phyloP scores from a whole-genome alignment of 30 jellyfish, hydroid and myxozoan genomes.

The Chrysaora quinquecirrha region DNA sequence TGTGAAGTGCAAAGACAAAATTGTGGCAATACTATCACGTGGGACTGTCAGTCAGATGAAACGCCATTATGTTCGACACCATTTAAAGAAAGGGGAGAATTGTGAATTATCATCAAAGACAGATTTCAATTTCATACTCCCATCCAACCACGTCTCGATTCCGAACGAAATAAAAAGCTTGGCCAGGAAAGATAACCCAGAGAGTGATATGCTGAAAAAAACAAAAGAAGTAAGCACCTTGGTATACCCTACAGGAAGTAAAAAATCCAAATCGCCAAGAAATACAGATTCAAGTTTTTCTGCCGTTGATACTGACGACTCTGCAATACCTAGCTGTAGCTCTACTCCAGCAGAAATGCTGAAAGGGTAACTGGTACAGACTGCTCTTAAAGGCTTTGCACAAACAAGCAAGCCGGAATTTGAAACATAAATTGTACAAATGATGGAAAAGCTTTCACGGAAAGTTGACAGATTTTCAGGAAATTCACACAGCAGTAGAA shows the following conservation, averaged over 20 bases:
- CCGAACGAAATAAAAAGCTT: background rate
- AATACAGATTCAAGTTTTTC: too few species aligned
- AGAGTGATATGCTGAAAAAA: too few species aligned
- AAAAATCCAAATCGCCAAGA: background rate
- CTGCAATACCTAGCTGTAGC: background rate
- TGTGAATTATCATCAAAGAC: background rate
- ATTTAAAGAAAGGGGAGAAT: background rate
- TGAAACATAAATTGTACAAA: background rate
- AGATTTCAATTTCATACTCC: background rate
- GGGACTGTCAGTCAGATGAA: background rate
- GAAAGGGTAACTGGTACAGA: too few species aligned
- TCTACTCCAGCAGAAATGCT: too few species aligned
- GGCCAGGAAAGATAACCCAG: background rate
- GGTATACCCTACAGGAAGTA: background rate
- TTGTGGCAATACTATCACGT: background rate
- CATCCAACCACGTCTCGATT: background rate
- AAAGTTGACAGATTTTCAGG: background rate
- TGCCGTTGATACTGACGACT: background rate
- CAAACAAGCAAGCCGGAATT: background rate
- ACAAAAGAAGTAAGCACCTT: background rate
- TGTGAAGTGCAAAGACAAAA: background rate
- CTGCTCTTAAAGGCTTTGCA: background rate
- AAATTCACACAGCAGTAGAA: too few species aligned
- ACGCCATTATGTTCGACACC: background rate
- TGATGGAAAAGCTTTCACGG: background rate